Evolutionary conservation across 2,888 invertebrate genomes (phyloP).

Genomic region (Drosophila setosimentum): DNA sequence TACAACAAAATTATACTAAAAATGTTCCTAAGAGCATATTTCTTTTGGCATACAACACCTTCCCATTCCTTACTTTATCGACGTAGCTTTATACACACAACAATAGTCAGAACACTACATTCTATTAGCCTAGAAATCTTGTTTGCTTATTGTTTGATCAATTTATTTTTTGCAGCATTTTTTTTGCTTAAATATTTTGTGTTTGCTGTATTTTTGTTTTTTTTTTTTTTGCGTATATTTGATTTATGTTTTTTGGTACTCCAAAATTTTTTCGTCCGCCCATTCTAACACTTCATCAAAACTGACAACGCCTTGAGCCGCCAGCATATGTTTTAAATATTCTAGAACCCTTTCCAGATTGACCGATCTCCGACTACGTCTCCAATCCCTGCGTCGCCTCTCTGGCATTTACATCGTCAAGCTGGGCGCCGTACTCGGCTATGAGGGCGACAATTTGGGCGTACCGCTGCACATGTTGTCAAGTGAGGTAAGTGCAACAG

Average conservation of each 20-base stretch:
- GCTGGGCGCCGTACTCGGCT: conserved; percentile 91
- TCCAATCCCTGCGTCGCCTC: conserved; percentile 93
- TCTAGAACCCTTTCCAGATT: conserved; percentile 87
- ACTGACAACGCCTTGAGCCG: conserved; percentile 57
- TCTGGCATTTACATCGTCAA: conserved; percentile 93
- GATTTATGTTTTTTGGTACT: conserved; percentile 80
- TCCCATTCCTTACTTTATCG: conserved; percentile 5
- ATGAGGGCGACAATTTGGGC: conserved; percentile 88
- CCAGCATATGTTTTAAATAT: conserved; percentile 68
- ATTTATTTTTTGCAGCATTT: conserved; percentile 4
- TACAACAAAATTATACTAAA: conserved; percentile 54
- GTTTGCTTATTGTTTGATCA: not conserved
- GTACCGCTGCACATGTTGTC: conserved; percentile 86
- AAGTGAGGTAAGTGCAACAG: conserved; percentile 86
- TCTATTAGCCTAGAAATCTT: conserved; percentile 21
- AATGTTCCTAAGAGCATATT: conserved; percentile 41
- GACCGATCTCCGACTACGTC: conserved; percentile 91
- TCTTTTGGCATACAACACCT: conserved; percentile 23
- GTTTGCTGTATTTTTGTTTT: conserved; percentile 46
- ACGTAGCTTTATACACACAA: conserved; percentile 35
- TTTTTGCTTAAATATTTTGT: conserved; percentile 37
- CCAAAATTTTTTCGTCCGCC: conserved; percentile 85
- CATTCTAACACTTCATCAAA: conserved; percentile 82
- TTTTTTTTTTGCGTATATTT: conserved; percentile 69
- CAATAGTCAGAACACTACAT: conserved; percentile 20